Evolutionary conservation across 2,888 invertebrate genomes (phyloP), one percentile per base, ranked within the genome.

Genomic region (Noctuana brunneofusca): DNA sequence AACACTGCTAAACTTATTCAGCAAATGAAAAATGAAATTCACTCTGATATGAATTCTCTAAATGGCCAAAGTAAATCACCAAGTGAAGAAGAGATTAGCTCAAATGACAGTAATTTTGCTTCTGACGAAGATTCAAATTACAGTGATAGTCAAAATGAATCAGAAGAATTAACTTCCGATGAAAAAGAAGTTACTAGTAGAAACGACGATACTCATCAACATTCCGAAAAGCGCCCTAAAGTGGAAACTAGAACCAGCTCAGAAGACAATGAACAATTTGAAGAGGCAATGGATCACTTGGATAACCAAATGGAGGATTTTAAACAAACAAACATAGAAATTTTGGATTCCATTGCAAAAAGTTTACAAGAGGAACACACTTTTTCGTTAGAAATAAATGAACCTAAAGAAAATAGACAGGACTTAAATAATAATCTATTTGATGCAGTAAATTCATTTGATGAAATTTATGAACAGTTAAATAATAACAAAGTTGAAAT

Each of bases 11-110:
- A 88, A 63, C 74, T 94, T 46, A 94, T 94, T 65, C 93, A 94
- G 68, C 94, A 94, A 81, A 94, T 94, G 94, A 93, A 92, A 75
- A 93, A 93, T 71, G 94, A 94, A 87, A 93, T 94, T 38, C 93
- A 92, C 76, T 91, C 89, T 24, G 93, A 93, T 72, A 93, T 94
- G 70, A 93, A 92, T 73, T 90, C 89, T n/a, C 78, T 87, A 30
- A 84, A 84, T 66, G 86, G 81, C 22, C 79, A 79, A 64, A 89
- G 88, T 64, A 83, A 88, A 14, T 90, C 89, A 60, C 88, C 87
- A 57, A 92, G 92, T 70, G 92, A 92, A 71, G 84, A 85, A 30
- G 92, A 82, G 22, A 74, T 75, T 32, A 85, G 79, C 72, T 79
- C 83, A 14, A 78, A 82, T 67, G 80, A 80, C 30, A 76, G 78